These are phyloP conservation scores for Calameuta pallipes DNA, from an alignment of 2,888 invertebrate species.

Conservation along the genomic window DNA sequence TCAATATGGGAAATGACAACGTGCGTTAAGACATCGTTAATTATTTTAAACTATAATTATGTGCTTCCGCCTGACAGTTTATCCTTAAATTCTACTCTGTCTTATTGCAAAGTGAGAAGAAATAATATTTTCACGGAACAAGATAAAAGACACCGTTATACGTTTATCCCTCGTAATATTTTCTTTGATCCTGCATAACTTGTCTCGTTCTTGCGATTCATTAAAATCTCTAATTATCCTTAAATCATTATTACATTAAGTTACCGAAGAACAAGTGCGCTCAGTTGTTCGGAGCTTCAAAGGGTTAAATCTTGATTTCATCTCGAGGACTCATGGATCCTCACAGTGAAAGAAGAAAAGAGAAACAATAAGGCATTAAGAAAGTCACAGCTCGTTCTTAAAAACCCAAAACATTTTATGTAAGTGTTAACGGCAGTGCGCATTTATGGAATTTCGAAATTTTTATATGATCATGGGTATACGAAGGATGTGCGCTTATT, in stretches of 20 bases:
- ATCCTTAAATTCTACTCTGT: background rate
- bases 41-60: background rate
- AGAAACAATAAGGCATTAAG: background rate
- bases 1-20: background rate
- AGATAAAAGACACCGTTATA: background rate
- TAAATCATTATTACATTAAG: background rate
- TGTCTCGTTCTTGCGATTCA: background rate
- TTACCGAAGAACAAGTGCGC: background rate
- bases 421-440: slow-evolving; percentile 58
- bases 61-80: background rate
- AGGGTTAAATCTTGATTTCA: background rate
- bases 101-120: background rate
- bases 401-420: background rate
- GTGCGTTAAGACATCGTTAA: background rate
- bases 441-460: slow-evolving; percentile 53
- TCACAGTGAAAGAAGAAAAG: background rate
- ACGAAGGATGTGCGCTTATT: background rate
- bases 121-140: background rate
- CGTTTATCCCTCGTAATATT: background rate
- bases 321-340: background rate
- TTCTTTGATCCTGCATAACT: background rate
- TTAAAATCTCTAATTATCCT: background rate
- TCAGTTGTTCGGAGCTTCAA: background rate
- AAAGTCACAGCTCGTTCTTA: background rate
- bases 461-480: background rate